phyloP scores from a whole-genome alignment of 2,888 invertebrate species.

The Thalpophila matura region DNA sequence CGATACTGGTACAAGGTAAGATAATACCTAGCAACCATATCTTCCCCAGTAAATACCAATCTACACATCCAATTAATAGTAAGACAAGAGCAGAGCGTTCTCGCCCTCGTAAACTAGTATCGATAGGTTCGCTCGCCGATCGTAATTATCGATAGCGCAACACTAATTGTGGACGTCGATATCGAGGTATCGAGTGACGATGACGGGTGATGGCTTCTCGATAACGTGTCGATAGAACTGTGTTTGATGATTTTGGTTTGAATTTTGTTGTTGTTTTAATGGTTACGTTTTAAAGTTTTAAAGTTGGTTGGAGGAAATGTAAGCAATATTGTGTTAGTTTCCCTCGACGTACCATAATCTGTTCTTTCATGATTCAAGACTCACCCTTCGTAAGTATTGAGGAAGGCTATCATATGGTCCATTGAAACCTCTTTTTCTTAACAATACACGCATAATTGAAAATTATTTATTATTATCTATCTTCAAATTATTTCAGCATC shows the following conservation, averaged over 20 bases:
- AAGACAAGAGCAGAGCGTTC: constrained; percentile 62
- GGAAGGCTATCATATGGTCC: no score
- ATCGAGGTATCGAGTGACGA: constrained; percentile 72
- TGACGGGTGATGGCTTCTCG: constrained; percentile 65
- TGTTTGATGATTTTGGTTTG: not conserved
- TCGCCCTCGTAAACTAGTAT: constrained; percentile 65
- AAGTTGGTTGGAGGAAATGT: not conserved
- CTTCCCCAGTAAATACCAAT: constrained; percentile 63
- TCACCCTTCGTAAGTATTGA: no score
- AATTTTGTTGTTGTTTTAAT: not conserved
- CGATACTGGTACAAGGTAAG: constrained; percentile 38
- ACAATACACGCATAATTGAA: no score
- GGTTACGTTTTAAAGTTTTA: not conserved
- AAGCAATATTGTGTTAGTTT: no score
- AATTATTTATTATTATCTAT: no score
- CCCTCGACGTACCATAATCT: no score
- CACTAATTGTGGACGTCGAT: constrained; percentile 80
- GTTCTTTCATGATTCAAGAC: no score
- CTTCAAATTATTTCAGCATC: no score
- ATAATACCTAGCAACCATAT: constrained; percentile 56
- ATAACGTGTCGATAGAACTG: constrained; percentile 53
- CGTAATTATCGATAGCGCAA: constrained; percentile 86
- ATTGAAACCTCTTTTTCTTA: no score
- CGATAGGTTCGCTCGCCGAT: constrained; percentile 73
- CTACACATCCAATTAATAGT: constrained; percentile 67